phyloP scores from a whole-genome alignment of 2,113 vertebrate species.

The Tautogolabrus adspersus region DNA sequence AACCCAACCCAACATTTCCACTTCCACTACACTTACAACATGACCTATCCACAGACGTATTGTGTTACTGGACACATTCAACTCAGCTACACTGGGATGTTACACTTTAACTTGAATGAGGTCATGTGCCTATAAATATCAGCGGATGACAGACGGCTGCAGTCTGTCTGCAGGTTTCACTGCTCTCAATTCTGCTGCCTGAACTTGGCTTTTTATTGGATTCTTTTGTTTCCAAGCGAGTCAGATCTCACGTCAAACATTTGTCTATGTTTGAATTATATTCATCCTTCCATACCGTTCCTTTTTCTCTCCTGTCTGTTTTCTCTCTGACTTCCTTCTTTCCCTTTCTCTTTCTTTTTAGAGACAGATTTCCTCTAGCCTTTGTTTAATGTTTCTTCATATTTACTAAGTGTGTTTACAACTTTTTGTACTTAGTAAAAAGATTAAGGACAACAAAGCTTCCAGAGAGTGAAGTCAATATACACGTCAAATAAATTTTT shows the following conservation, averaged over 20 bases:
- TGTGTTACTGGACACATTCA: slow-evolving; percentile 59
- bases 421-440: no score
- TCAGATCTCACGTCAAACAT: slow-evolving; percentile 17
- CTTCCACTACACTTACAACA: background rate
- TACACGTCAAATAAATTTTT: no score
- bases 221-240: background rate
- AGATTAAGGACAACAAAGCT: no score
- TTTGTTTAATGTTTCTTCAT: background rate
- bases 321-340: background rate
- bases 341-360: background rate
- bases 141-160: slow-evolving; percentile 45
- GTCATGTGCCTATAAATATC: slow-evolving; percentile 77
- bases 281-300: background rate
- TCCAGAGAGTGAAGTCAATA: no score
- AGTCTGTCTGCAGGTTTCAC: slow-evolving; percentile 28
- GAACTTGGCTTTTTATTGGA: slow-evolving; percentile 26
- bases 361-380: background rate
- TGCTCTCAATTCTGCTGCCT: slow-evolving; percentile 23
- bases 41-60: slow-evolving; percentile 56
- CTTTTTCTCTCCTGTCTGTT: background rate
- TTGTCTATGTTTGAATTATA: slow-evolving; percentile 15
- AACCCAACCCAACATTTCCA: slow-evolving; percentile 6
- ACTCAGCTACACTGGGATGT: slow-evolving; percentile 36
- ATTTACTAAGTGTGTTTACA: no score
- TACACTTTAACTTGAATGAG: slow-evolving; percentile 49